A percentile compares a stretch with the other conserved stretches of the same genome.
Conservation (phyloP, 2,797 vertebrate species). For the Argyrosomus regius region DNA sequence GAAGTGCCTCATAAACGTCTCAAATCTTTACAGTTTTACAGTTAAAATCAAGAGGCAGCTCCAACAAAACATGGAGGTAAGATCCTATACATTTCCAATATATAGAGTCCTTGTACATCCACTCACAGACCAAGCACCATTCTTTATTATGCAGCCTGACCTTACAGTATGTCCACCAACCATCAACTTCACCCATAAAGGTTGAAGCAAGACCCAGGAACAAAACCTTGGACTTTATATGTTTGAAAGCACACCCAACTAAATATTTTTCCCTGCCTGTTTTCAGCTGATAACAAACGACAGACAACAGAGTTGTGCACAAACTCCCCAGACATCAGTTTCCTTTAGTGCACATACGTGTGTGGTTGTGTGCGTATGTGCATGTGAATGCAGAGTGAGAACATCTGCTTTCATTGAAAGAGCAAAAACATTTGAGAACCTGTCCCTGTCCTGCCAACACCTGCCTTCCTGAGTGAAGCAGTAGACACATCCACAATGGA, state of each 20-base stretch:
- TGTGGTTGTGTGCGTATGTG: constrained; percentile 23
- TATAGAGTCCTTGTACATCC: background rate
- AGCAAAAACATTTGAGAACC: constrained; percentile 69
- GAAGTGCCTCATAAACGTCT: background rate
- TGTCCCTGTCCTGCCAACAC: constrained; percentile 76
- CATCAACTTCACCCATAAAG: constrained; percentile 15
- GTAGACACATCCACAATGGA: constrained; percentile 76
- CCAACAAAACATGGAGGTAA: background rate
- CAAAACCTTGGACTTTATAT: constrained; percentile 51
- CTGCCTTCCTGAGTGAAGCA: constrained; percentile 70
- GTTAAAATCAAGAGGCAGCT: background rate
- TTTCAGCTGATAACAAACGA: constrained; percentile 68
- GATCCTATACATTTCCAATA: background rate
- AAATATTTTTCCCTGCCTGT: constrained; percentile 65
- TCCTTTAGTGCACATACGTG: constrained; percentile 26
- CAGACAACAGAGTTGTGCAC: constrained; percentile 51
- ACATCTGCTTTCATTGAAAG: constrained; percentile 68
- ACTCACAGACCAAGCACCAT: background rate
- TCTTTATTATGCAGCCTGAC: background rate
- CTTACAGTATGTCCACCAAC: background rate
- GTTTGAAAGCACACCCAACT: constrained; percentile 52
- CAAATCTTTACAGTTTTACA: background rate
- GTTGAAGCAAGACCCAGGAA: constrained; percentile 31
- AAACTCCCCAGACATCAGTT: constrained; percentile 49
- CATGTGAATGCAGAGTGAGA: constrained; percentile 32